Evolutionary conservation across 2,888 invertebrate species (phyloP).

Genomic region (Campopleginae sp.): DNA sequence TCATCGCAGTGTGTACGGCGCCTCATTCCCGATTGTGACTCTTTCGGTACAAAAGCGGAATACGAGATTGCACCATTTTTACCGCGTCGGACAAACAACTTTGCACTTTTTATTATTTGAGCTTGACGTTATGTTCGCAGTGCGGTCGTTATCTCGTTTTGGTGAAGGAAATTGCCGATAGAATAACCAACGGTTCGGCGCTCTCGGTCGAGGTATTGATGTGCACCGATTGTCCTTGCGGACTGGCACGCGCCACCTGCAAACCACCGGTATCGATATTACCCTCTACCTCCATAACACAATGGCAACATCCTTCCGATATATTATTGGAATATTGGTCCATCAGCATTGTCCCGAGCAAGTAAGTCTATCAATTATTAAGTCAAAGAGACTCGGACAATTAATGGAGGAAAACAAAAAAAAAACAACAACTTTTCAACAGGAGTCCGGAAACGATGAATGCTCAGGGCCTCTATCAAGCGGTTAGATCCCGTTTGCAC

Average conservation of each 20-base stretch:
- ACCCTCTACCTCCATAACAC: conserved; percentile 81
- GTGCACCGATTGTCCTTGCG: conserved; percentile 89
- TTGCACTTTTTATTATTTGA: background rate
- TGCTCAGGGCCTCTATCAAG: conserved; percentile 92
- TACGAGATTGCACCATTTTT: background rate
- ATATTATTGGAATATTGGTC: conserved; percentile 94
- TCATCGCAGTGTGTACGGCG: background rate
- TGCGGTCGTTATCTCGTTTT: conserved; percentile 81
- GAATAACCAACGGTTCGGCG: conserved; percentile 77
- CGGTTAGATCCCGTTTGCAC: conserved; percentile 96
- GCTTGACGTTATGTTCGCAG: conserved; percentile 70
- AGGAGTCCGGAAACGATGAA: conserved; percentile 83
- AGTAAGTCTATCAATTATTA: conserved; percentile 84
- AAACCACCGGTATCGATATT: conserved; percentile 78
- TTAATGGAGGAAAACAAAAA: no score
- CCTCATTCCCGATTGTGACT: conserved; percentile 12
- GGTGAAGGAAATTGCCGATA: conserved; percentile 81
- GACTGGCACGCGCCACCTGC: conserved; percentile 79
- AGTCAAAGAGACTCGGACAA: background rate
- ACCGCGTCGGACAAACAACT: background rate
- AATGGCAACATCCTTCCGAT: conserved; percentile 84
- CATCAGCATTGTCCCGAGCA: conserved; percentile 87
- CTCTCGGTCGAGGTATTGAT: conserved; percentile 93
- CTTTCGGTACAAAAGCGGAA: background rate
- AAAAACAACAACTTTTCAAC: conserved; percentile 41